These are phyloP conservation scores for Rhagologus leucostigma DNA, from an alignment of 2,113 vertebrate genomes.

Conservation along the genomic window DNA sequence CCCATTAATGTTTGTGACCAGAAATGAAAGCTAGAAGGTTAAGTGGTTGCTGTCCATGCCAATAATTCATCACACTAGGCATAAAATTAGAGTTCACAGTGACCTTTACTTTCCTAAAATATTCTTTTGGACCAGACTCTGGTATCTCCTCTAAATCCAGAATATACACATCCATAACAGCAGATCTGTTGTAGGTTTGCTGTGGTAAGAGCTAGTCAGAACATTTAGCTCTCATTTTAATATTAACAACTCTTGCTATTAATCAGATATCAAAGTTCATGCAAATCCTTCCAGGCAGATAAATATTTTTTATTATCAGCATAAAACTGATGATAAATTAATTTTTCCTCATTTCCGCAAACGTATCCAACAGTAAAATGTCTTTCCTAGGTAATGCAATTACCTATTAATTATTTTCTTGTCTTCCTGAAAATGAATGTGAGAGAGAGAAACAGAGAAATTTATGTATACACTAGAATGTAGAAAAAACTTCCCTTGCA, in stretches of 20 bases:
- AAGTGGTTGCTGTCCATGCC: background rate
- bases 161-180: background rate
- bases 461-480: background rate
- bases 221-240: background rate
- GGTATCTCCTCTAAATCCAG: background rate
- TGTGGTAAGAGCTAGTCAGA: background rate
- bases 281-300: background rate
- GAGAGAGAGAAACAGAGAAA: background rate
- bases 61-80: slow-evolving; percentile 12
- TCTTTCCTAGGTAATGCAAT: background rate
- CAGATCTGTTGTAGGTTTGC: background rate
- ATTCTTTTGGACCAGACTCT: background rate
- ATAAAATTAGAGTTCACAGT: slow-evolving; percentile 2
- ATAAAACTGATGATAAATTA: slow-evolving; percentile 28
- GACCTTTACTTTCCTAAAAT: slow-evolving; percentile 27
- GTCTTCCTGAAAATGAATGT: background rate
- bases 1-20: slow-evolving; percentile 30
- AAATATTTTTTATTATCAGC: slow-evolving; percentile 31
- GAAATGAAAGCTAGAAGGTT: slow-evolving; percentile 41
- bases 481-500: background rate
- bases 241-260: background rate
- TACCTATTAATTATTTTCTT: slow-evolving; percentile 4
- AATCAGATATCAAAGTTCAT: background rate
- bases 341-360: slow-evolving; percentile 10
- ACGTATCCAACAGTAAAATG: background rate